phyloP scores from a whole-genome alignment of 1,140 invertebrate genomes.

The Drosophila sproati region DNA sequence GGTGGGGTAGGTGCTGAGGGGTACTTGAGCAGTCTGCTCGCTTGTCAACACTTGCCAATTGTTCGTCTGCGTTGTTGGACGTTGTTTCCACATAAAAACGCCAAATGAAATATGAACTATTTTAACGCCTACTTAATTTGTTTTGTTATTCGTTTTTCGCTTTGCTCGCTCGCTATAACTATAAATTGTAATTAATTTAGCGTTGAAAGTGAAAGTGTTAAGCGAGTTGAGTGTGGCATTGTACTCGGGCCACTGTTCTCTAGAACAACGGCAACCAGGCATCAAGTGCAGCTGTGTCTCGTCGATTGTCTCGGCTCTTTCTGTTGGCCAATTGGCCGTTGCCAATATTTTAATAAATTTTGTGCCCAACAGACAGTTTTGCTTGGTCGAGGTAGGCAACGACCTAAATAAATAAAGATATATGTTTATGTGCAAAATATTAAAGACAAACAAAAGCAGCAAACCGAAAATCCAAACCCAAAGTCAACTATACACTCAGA shows the following conservation, averaged over 20 bases:
- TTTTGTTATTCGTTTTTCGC: slow-evolving; percentile 52
- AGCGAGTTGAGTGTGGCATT: slow-evolving; percentile 48
- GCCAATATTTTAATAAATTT: slow-evolving; percentile 68
- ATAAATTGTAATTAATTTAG: slow-evolving; percentile 83
- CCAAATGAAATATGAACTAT: slow-evolving; percentile 84
- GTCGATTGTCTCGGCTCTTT: neutral
- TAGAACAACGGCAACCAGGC: slow-evolving; percentile 3
- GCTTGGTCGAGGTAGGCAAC: slow-evolving; percentile 23
- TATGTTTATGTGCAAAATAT: slow-evolving; percentile 84
- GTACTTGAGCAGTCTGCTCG: neutral
- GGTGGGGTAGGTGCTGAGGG: no score
- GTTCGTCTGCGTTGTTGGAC: slow-evolving; percentile 67
- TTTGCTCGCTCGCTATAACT: slow-evolving; percentile 25
- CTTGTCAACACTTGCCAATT: slow-evolving; percentile 81
- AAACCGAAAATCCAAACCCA: neutral
- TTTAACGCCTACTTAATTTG: slow-evolving; percentile 84
- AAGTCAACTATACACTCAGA: no score
- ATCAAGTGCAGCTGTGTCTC: slow-evolving; percentile 60
- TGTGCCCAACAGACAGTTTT: slow-evolving; percentile 54
- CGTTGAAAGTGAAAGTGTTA: slow-evolving; percentile 77
- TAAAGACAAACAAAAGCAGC: slow-evolving; percentile 73
- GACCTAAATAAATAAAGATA: slow-evolving; percentile 84
- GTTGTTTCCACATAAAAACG: slow-evolving; percentile 63
- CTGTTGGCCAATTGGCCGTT: slow-evolving; percentile 20
- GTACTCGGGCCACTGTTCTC: neutral